Base-by-base conservation (phyloP, 2,888 invertebrate genomes). In the Drosophila falleni region DNA sequence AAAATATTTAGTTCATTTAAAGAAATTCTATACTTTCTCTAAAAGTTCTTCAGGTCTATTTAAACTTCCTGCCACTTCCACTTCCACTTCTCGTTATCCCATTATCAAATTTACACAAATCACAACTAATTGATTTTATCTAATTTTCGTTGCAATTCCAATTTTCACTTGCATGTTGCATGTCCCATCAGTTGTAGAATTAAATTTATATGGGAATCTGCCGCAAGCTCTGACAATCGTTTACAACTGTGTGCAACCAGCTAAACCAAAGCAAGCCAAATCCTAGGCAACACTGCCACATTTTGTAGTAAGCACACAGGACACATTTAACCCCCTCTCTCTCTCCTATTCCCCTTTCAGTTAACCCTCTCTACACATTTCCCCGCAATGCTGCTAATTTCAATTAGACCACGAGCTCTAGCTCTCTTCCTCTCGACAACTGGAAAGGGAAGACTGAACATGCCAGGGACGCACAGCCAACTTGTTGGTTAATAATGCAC, bases 401-500 rank as follows among this genome's bases (percentile, higher is more conserved):
- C 83, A 83, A 83, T 83, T 83, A 88, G 83, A 86, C 89, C 83
- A 66, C 86, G 71, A 86, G 71, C 50, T 51, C 77, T 51, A 58
- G 47, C 50, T 39, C 33, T 16, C 16, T 9, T 9, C 16, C 53
- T 4, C 53, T 16, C 39, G 53, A 46, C 55, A 60, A 53, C 47
- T 49, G 47, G n/a, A n/a, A n/a, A n/a, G n/a, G 50, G 44, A 42
- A 56, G 51, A 39, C 62, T 33, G 49, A 47, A 54, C 65, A 59
- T 62, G 53, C 63, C 64, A 53, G 59, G 53, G 50, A 65, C 61
- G 62, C 54, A 69, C 69, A 71, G 63, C 58, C 86, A 78, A 81
- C 77, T 84, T 73, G 89, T 74, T 85, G 86, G 86, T 87, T 85
- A 86, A 86, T 89, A 84, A 84, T 84, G 84, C 89, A 84, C 89